A percentile compares a stretch with the other conserved stretches of the same genome.
Conservation (phyloP, 2,113 vertebrate genomes). For the Lepidiolamprologus cunningtoni region DNA sequence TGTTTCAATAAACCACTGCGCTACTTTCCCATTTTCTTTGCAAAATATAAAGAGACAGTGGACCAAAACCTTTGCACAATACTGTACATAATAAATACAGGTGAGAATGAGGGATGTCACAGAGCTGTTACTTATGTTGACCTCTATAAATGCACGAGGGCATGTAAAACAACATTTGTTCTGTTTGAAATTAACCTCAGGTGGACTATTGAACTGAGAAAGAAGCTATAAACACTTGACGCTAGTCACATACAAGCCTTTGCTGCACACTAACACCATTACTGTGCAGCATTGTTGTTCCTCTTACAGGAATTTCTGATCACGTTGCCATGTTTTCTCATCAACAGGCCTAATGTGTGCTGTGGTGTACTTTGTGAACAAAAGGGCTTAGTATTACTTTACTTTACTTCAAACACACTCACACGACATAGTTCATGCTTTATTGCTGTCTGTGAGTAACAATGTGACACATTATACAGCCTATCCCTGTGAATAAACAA, state of each 20-base stretch:
- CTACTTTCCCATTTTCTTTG: not conserved
- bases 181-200: not conserved
- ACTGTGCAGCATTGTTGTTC: not conserved
- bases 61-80: not conserved
- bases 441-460: not conserved
- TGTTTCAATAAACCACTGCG: not conserved
- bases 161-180: not conserved
- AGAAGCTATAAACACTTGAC: not conserved
- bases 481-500: not conserved
- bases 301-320: not conserved
- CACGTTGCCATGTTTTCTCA: not conserved
- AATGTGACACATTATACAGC: not conserved
- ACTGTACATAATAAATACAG: not conserved
- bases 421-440: not conserved
- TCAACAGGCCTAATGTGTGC: not conserved
- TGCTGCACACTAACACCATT: not conserved
- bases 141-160: not conserved
- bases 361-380: not conserved
- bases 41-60: not conserved
- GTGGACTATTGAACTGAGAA: not conserved
- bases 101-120: not conserved
- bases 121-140: not conserved
- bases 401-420: not conserved
- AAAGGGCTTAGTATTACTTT: not conserved
- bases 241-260: not conserved